Evolutionary conservation across 2,797 vertebrate species (phyloP).

Genomic region (Dipus sagitta): DNA sequence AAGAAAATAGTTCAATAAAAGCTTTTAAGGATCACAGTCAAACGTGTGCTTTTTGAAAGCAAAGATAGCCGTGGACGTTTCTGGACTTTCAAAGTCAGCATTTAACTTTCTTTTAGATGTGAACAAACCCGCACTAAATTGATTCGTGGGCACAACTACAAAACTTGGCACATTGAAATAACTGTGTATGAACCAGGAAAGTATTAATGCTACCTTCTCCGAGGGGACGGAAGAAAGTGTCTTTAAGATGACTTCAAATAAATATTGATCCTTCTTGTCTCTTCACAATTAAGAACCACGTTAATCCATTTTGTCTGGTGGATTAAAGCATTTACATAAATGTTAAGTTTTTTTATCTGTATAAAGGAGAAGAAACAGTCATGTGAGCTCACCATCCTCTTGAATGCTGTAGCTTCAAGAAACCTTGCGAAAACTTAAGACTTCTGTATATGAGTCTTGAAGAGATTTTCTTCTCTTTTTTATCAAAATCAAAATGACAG

Average conservation of each 20-base stretch:
- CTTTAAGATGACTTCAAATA: slow-evolving; percentile 58
- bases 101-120: slow-evolving; percentile 81
- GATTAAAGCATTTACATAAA: slow-evolving; percentile 56
- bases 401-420: background rate
- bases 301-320: slow-evolving; percentile 42
- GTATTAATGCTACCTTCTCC: slow-evolving; percentile 18
- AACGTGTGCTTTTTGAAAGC: slow-evolving; percentile 85
- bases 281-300: slow-evolving; percentile 63
- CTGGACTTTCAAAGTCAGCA: slow-evolving; percentile 82
- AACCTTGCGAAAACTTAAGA: background rate
- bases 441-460: slow-evolving; percentile 50
- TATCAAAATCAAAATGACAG: slow-evolving; percentile 23
- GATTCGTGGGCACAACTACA: slow-evolving; percentile 66
- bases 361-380: background rate
- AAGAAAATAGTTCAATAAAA: slow-evolving; percentile 87
- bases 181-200: slow-evolving; percentile 20
- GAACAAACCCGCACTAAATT: slow-evolving; percentile 77
- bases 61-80: slow-evolving; percentile 78
- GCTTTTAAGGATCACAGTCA: slow-evolving; percentile 87
- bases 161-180: slow-evolving; percentile 71
- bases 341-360: background rate
- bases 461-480: slow-evolving; percentile 41
- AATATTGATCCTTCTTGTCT: background rate
- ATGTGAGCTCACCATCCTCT: background rate
- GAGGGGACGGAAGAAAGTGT: background rate